Base-by-base conservation (phyloP, 1,140 invertebrate genomes). In the Gryllus bimaculatus region DNA sequence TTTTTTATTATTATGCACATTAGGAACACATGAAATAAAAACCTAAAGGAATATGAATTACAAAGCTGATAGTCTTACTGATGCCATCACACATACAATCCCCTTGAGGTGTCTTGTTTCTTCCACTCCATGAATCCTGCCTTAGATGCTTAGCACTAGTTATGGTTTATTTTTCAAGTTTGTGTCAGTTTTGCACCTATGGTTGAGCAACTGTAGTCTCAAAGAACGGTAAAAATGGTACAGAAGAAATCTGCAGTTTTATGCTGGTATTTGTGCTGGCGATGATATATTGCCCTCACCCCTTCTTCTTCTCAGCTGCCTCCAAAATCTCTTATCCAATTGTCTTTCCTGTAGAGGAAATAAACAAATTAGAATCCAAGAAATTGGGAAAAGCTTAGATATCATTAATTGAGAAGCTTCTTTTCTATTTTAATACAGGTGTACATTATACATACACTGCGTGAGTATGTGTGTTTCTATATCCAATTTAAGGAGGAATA, bases 311-410 rank as follows among this genome's bases (percentile, higher is more conserved):
- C 86, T 88, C 80, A 89, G 84, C 80, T 89, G 88, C 81, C 87
- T 89, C 88, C 88, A 89, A 80, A 89, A 86, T 80, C 88, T 85
- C 78, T 88, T 85, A 82, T 89, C 88, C 78, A 84, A 83, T 80
- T 87, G 88, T 83, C 88, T 88, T 80, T 88, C 88, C 87, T 89
- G 78, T 0, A 85, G 82, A 13, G 78, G 73, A 8, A 76, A 18
- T 18, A 49, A 39, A 39, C 26, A 39, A 39, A 39, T 39, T 39
- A 39, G 5, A 39, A 39, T 39, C 26, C 26, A 39, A 39, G 26
- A 39, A 39, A 39, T 39, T 39, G 26, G 26, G 26, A 39, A 39
- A 39, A 39, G 1, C 26, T 39, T 15, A 73, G 13, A 73, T 73
- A n/a, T 73, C 66, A 73, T 73, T n/a, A 73, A 73, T 73, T 73